Evolutionary conservation across 2,113 vertebrate genomes (phyloP), one percentile per base, ranked within the genome.

Genomic region (Cathartes aura): DNA sequence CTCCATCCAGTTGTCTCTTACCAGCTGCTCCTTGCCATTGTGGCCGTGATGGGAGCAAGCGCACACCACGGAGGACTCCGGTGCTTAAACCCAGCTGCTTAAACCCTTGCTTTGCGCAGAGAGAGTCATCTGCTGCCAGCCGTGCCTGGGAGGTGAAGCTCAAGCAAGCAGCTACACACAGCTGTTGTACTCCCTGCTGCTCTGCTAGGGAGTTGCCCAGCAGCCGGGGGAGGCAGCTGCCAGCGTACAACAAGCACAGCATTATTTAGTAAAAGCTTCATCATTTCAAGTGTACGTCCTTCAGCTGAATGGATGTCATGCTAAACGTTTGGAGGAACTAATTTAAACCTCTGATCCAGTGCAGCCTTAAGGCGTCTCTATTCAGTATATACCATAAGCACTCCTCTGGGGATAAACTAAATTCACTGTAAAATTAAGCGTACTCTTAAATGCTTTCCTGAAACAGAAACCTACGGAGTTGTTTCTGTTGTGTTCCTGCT

Each of bases 31-130:
- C 60, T 36, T 14, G 15, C 48, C 56, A 0, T 0, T 1, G 45
- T 29, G 58, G 45, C 52, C 4, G 0, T 14, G n/a, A 10, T 0
- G 0, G 48, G 30, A 18, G 12, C 24, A 5, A 17, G 19, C 12
- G 5, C 29, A 4, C n/a, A 6, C 36, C 40, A 0, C 0, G 30
- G 80, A 50, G 27, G 47, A 7, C 23, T 24, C 67, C 8, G 2
- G 36, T 12, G 62, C 20, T 58, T 6, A 8, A 34, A 38, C 42
- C 52, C 67, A 2, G 4, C 27, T 36, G 38, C 53, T 30, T 12
- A 13, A 52, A 21, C 34, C 38, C 18, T 3, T 9, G 15, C 6
- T 75, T 32, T 52, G 47, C 5, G 3, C 32, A 6, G 36, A 1
- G 6, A 2, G 34, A 5, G 2, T 15, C 5, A 1, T 4, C 79